Evolutionary conservation across 2,888 invertebrate species (phyloP), one percentile per base, ranked within the genome.

Genomic region (Abscondita cerata): DNA sequence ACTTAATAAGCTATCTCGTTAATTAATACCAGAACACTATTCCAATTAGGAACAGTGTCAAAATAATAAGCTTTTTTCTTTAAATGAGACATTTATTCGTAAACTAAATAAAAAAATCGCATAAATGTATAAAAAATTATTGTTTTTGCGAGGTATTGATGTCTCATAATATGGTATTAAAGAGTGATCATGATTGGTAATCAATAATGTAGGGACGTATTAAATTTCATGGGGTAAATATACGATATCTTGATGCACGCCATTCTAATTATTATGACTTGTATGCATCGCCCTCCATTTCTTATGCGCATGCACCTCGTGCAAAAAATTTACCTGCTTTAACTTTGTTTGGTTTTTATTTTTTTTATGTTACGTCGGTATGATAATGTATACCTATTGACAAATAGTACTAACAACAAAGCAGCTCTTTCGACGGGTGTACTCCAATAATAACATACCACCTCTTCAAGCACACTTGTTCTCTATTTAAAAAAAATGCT

Each of bases 181-280:
- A 76, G 75, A 75, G 76, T 76, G 76, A 76, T 76, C 76, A 72
- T 73, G 75, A 70, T 68, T 9, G 73, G 75, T 78, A 78, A 78
- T 78, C n/a, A 77, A 78, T 73, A 78, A 73, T 74, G 73, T 74
- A 74, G 70, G 72, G 67, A 73, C 72, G 77, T 76, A 78, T 78
- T 78, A 77, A 78, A 77, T 77, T 78, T 75, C 76, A 78, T 77
- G 77, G 77, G 77, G 77, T 75, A 76, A 78, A 76, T 76, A 75
- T 69, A 62, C 65, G 62, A 70, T 73, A 78, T 78, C 77, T 76
- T 76, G 78, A 78, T 78, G 76, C 77, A 78, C 77, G 78, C 77
- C 75, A 73, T 76, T 73, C 72, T 75, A 73, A 77, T 75, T 74
- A 74, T 72, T 56, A 31, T 18, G 48, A n/a, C 44, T 63, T 51